Base-by-base conservation (phyloP, 2,797 vertebrate species). In the Chiroxiphia lanceolata region DNA sequence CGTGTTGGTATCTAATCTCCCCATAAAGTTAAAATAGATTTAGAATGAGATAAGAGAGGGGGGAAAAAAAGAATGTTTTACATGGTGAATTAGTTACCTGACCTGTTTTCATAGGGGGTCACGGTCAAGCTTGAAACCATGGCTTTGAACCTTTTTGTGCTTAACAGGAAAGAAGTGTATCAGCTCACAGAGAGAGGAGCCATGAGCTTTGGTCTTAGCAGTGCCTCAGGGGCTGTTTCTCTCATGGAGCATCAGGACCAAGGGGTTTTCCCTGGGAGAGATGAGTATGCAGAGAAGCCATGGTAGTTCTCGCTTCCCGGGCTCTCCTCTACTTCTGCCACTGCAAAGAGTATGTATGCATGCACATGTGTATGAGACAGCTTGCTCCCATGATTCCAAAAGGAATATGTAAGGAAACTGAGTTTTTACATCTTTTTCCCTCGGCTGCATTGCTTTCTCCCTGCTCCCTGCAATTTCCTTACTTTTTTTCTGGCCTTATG, bases 1-100 rank as follows among this genome's bases (percentile, higher is more conserved):
- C 11, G 16, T 95, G 87, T 72, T 93, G 81, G 92, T 69, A 87
- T 77, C 74, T 91, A 95, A 94, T 96, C 76, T 86, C 42, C 12
- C 27, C 5, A 5, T 65, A 80, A 95, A 95, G 57, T 91, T 92
- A 84, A 93, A 79, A 31, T 26, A 91, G 63, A 80, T 94, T 85
- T 51, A 83, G 78, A 86, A 40, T 29, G 56, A 79, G 53, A 83
- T 83, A 38, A 89, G 11, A 26, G 91, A 85, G 13, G 34, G 87
- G 12, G 6, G 36, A 22, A 36, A 77, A 77, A 69, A n/a, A 21
- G 20, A 60, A 34, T 21, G 33, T 45, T 84, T 94, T 95, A 83
- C 57, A 34, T 56, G 47, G 87, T 61, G 59, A 85, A 40, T 75
- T 80, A 74, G 57, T 68, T 86, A 34, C 54, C 83, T 75, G 67